phyloP scores from a whole-genome alignment of 2,888 invertebrate species.

The Siphonodentalium dalli region DNA sequence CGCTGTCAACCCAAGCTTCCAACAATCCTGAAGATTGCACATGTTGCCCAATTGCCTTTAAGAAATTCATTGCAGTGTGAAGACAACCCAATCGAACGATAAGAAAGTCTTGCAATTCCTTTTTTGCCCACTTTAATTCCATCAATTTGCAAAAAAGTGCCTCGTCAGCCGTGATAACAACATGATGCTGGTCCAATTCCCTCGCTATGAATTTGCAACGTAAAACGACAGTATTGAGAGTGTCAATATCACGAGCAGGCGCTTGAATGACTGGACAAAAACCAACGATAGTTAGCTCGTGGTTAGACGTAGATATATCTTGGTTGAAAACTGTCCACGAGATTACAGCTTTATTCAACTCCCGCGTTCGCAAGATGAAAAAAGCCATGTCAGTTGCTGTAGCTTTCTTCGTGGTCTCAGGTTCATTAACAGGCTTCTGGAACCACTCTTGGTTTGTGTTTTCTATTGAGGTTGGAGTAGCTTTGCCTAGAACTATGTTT shows the following conservation, averaged over 20 bases:
- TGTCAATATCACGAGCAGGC: neutral
- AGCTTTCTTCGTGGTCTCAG: too few relatives aligned
- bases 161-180: conserved; percentile 15
- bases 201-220: neutral
- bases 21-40: neutral
- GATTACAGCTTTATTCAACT: too few relatives aligned
- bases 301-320: too few relatives aligned
- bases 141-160: conserved; percentile 12
- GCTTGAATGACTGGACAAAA: conserved; percentile 1
- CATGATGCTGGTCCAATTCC: neutral
- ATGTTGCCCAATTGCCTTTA: conserved; percentile 2
- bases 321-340: too few relatives aligned
- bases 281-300: neutral
- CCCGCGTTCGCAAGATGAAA: too few relatives aligned
- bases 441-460: too few relatives aligned
- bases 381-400: too few relatives aligned
- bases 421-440: too few relatives aligned
- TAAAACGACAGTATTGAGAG: neutral
- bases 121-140: conserved; percentile 17
- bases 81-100: conserved; percentile 12
- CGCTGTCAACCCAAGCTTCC: neutral
- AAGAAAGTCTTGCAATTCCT: neutral
- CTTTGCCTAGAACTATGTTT: too few relatives aligned
- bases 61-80: neutral
- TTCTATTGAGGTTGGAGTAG: too few relatives aligned